Conservation (phyloP, 1,140 invertebrate species). For the Holotrichia oblita region DNA sequence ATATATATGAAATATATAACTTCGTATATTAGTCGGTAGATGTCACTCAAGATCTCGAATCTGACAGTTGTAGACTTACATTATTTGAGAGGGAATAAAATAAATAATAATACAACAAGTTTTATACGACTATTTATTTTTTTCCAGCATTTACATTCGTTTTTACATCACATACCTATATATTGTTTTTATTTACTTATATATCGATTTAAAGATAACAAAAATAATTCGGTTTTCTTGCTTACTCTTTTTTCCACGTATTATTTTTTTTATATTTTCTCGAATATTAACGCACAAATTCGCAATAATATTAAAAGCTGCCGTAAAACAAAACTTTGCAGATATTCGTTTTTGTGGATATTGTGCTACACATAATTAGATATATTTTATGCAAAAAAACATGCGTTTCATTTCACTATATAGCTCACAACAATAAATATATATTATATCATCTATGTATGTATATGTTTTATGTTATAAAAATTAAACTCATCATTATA, state of each 20-base stretch:
- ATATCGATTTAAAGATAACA: constrained; percentile 31
- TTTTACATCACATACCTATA: constrained; percentile 30
- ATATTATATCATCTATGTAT: no score
- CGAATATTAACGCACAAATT: background rate
- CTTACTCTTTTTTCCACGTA: background rate
- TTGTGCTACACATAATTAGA: background rate
- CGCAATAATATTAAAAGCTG: constrained; percentile 7
- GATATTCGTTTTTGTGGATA: background rate
- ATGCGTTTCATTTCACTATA: no score
- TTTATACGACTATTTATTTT: constrained; percentile 30
- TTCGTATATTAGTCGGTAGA: no score
- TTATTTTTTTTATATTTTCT: background rate
- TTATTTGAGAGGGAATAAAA: background rate
- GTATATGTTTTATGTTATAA: no score
- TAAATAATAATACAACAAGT: background rate
- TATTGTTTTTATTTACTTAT: constrained; percentile 14
- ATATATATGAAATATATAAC: no score
- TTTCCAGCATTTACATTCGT: constrained; percentile 26
- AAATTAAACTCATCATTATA: background rate
- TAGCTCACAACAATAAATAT: no score
- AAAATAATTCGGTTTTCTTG: constrained; percentile 27
- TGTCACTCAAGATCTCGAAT: no score
- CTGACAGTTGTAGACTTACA: no score
- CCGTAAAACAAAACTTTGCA: background rate
- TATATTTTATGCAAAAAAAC: background rate